Evolutionary conservation across 2,797 vertebrate species (phyloP).

Genomic region (Lacerta bilineata): DNA sequence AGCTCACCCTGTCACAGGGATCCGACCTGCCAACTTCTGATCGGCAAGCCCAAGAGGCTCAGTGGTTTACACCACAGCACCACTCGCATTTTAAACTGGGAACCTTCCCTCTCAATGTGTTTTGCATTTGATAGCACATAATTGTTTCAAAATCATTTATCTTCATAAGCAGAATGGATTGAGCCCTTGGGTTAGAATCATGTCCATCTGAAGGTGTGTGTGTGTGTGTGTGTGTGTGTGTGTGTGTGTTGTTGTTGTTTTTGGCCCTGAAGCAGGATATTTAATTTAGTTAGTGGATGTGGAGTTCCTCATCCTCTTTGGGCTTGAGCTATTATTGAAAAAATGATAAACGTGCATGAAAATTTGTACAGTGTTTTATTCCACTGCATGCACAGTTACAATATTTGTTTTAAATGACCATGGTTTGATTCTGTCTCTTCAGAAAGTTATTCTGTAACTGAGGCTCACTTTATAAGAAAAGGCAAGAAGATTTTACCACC

Average conservation of each 20-base stretch:
- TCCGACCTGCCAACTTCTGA: too few species aligned
- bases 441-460: constrained; percentile 23
- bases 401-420: constrained; percentile 26
- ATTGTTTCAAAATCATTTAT: background rate
- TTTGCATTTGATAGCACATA: background rate
- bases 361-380: background rate
- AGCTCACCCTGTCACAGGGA: too few species aligned
- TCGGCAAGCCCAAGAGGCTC: too few species aligned
- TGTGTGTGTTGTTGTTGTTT: background rate
- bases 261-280: background rate
- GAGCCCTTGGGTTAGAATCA: background rate
- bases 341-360: constrained; percentile 1
- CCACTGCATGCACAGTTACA: background rate
- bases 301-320: background rate
- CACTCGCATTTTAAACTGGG: background rate
- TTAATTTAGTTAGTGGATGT: background rate
- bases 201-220: background rate
- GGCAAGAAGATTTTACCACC: background rate
- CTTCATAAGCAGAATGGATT: background rate
- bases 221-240: too few species aligned
- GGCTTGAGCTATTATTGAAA: constrained; percentile 20
- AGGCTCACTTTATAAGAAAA: background rate
- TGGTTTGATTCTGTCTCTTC: constrained; percentile 29
- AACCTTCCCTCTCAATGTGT: background rate
- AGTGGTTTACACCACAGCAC: too few species aligned